Percentiles rank a stretch among this genome's conserved stretches.
phyloP scores from a whole-genome alignment of 2,113 vertebrate genomes.

The Mastomys coucha region DNA sequence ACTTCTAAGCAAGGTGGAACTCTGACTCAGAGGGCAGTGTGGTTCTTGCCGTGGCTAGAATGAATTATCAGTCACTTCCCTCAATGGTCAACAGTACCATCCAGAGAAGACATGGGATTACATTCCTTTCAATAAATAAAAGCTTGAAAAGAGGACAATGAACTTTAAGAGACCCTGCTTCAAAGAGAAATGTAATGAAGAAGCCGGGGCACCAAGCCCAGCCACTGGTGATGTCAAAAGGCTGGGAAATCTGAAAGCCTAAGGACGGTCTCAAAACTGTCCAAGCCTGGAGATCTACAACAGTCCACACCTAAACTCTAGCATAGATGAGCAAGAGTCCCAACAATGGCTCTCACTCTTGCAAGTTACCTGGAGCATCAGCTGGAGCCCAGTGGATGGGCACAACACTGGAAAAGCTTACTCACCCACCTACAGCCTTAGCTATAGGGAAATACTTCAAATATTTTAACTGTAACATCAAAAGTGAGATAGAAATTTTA shows the following conservation, averaged over 20 bases:
- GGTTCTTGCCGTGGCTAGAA: not conserved
- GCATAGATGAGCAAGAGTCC: not conserved
- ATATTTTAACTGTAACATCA: slow-evolving; percentile 16
- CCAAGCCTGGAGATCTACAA: not conserved
- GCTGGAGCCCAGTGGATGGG: not conserved
- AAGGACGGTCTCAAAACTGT: not conserved
- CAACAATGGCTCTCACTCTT: not conserved
- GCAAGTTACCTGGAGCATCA: not conserved
- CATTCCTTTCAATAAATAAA: not conserved
- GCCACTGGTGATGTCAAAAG: not conserved
- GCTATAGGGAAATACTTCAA: not conserved
- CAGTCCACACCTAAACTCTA: not conserved
- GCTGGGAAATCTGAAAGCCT: not conserved
- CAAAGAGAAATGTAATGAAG: slow-evolving; percentile 46
- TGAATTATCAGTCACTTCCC: not conserved
- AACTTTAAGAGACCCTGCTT: not conserved
- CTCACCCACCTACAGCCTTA: not conserved
- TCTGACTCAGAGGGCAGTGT: not conserved
- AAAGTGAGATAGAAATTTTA: slow-evolving; percentile 4
- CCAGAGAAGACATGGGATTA: not conserved
- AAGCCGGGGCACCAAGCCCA: not conserved
- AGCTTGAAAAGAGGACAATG: not conserved
- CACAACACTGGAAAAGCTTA: not conserved
- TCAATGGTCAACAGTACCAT: not conserved
- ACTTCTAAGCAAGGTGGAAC: not conserved